Conservation (phyloP, 2,113 vertebrate species). For the Maccullochella peelii region DNA sequence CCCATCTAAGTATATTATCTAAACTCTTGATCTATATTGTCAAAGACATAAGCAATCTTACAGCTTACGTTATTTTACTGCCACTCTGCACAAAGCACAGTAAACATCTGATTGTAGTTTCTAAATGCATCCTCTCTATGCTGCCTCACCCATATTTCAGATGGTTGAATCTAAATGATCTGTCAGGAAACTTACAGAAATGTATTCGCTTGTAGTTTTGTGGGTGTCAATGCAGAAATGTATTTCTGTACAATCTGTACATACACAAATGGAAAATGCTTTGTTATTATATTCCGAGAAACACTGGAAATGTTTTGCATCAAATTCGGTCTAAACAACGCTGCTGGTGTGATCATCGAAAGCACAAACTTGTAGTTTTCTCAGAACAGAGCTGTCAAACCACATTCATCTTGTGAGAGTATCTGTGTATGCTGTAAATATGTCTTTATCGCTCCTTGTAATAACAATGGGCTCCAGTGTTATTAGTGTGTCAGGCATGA, state of each 20-base stretch:
- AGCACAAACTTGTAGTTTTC: not conserved
- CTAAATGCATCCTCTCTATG: not conserved
- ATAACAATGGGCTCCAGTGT: not conserved
- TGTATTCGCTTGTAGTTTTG: not conserved
- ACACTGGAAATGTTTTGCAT: not conserved
- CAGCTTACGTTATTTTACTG: not conserved
- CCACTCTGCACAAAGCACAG: not conserved
- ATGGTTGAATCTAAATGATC: conserved; percentile 5
- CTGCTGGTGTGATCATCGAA: not conserved
- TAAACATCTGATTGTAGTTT: not conserved
- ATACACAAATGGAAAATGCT: not conserved
- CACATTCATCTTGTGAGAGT: not conserved
- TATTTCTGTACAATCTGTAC: not conserved
- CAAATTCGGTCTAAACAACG: not conserved
- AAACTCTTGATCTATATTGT: conserved; percentile 15
- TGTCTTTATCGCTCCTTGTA: not conserved
- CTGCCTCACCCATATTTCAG: not conserved
- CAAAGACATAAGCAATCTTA: conserved; percentile 11
- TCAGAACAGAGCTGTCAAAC: not conserved
- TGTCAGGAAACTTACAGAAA: not conserved
- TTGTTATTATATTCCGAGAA: not conserved
- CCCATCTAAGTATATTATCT: conserved; percentile 1
- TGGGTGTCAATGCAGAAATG: not conserved
- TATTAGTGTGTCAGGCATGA: not conserved
- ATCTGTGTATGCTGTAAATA: not conserved